Evolutionary conservation across 2,113 vertebrate genomes (phyloP), one percentile per base, ranked within the genome.

Genomic region (Pygoscelis adeliae): DNA sequence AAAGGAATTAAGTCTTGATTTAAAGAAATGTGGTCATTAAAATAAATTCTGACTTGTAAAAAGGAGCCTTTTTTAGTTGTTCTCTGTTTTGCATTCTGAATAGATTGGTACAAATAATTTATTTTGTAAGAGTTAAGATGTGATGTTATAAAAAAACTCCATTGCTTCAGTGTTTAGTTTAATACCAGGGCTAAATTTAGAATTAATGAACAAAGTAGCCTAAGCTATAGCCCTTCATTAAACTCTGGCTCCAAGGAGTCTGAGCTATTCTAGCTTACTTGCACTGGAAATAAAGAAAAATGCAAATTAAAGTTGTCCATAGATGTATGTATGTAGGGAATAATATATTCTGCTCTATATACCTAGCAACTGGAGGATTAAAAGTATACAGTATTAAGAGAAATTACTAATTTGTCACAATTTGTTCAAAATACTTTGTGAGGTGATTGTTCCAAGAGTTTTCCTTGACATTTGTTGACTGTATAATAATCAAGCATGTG

Each of bases 151-250:
- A 96, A 73, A 67, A 81, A 50, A 0, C 0, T 10, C 32, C 15
- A 62, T 66, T 82, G 47, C 23, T 91, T 74, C 74, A 80, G 21
- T 80, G 40, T 95, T 94, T 55, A 67, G 27, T 67, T 95, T 90
- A 92, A 86, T 83, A 65, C 36, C 15, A 40, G 7, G 23, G 27
- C 30, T 93, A 96, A 94, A 96, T 94, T 79, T 93, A 93, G 84
- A 91, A 87, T 53, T 93, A 93, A 85, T 72, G 81, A 91, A 53
- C 20, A 84, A 93, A 82, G 42, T 67, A 87, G 47, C 11, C 29
- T 74, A 94, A 83, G 50, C 50, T 81, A 32, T 61, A 89, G 46
- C 10, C 63, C 25, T 94, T 83, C 83, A 84, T 95, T 87, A 95
- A 58, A 74, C 13, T 47, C 69, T 91, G 91, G 77, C 72, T 89